Evolutionary conservation across 1,140 invertebrate genomes (phyloP), one percentile per base, ranked within the genome.

Genomic region (Camponotus floridanus): DNA sequence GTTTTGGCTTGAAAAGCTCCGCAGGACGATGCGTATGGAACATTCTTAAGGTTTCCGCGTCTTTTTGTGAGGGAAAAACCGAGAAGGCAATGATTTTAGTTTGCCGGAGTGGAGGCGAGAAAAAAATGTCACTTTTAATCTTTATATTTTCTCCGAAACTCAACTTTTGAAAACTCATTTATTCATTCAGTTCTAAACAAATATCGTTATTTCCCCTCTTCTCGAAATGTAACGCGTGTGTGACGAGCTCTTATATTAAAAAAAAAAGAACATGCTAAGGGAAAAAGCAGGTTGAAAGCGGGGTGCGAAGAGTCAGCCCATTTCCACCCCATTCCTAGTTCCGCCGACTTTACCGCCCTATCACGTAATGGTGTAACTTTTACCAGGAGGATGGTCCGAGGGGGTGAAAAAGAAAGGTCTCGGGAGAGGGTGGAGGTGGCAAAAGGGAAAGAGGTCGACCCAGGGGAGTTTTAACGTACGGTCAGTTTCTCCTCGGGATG

Each of bases 331-430:
- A 18, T 88, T 62, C 61, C 67, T 36, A 83, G 59, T 83, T 83
- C 65, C 85, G 67, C 79, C 48, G 88, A 91, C 91, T 92, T 91
- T 90, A 91, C 88, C 79, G 79, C 83, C 88, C 88, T 90, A 93
- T 93, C 93, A 88, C 93, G 91, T 93, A 94, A 94, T 92, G 91
- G 91, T 91, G 91, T 90, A 93, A 93, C 89, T 94, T 93, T 93
- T 92, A 88, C 90, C 88, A 76, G 71, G 68, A 15, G 62, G 21
- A 79, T 61, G 65, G 62, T 81, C 51, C 31, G 51, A 85, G 42
- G 39, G 51, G 59, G 18, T 57, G 67, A 67, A 59, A 80, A 48
- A 64, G 68, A 31, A 65, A 64, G 31, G 36, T 67, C 39, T 11
- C 18, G 61, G 68, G 65, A 70, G 80, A 71, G 45, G 21, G 18